Base-by-base conservation (phyloP, 1,140 invertebrate species). In the Polypedilum vanderplanki region DNA sequence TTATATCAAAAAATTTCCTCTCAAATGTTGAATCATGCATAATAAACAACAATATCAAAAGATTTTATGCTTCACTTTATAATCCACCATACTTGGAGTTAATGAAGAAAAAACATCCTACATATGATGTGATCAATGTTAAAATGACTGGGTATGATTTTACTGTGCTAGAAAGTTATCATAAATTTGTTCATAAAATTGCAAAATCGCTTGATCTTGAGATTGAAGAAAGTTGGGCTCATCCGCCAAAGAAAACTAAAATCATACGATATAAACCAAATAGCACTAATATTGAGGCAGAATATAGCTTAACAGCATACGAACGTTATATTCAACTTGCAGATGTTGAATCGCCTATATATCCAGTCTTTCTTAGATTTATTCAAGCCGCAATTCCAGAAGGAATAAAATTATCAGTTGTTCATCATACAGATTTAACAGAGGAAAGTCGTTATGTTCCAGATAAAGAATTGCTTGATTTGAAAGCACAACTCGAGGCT, bases 71-170 rank as follows among this genome's bases (percentile, higher is more conserved):
- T 12, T 57, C 46, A 4, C 18, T 88, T 5, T 87, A 85, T 76
- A 85, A 86, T 75, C 86, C 87, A 3, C 83, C 86, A 77, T 88
- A 88, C 79, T 83, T 88, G 75, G 79, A 87, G 77, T 86, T 87
- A 77, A 79, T 87, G 78, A 87, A 89, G 81, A 85, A 88, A 0
- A 87, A 90, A 79, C 85, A 88, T 76, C 92, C 93, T 22, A 80
- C 90, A n/a, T 90, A 92, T 84, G 87, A 90, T 57, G 83, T 83
- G 20, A 78, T 96, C 17, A 93, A 93, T 83, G 84, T 97, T 41
- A 89, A 91, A 84, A 83, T 96, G 24, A 92, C 87, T 79, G 89
- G 93, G 4, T 94, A 95, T 79, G 90, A 94, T 80, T 97, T 87
- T 83, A 86, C 91, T 10, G 78, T 93, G 9, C 80, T 97, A 67